These are phyloP conservation scores for Alca torda DNA, from an alignment of 2,797 vertebrate genomes.

Conservation along the genomic window DNA sequence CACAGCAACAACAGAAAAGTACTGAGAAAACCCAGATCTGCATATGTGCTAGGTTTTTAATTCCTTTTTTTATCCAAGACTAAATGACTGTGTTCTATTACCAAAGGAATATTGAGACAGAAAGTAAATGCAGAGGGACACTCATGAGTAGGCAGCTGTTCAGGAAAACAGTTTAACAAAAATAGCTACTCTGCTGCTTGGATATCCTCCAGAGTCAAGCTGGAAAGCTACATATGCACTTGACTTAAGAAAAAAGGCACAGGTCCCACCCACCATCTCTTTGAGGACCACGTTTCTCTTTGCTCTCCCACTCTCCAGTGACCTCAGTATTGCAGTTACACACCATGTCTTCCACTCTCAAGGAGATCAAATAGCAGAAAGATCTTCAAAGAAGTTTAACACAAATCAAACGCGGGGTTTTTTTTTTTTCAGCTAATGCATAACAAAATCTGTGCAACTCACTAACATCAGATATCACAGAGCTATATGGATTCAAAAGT, in stretches of 20 bases:
- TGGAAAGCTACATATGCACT: background rate
- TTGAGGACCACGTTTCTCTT: background rate
- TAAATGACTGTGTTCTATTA: slow-evolving; percentile 16
- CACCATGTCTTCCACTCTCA: background rate
- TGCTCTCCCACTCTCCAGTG: background rate
- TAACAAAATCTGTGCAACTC: background rate
- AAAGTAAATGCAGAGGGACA: slow-evolving; percentile 23
- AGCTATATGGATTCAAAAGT: background rate
- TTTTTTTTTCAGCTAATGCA: background rate
- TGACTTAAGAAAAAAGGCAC: background rate
- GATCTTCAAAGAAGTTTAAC: background rate
- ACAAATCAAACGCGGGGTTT: background rate
- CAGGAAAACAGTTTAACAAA: slow-evolving; percentile 37
- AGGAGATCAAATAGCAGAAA: background rate
- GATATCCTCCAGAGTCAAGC: background rate
- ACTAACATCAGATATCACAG: background rate
- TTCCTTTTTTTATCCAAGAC: background rate
- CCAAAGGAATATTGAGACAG: slow-evolving; percentile 21
- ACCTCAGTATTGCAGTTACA: background rate
- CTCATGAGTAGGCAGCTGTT: slow-evolving; percentile 46
- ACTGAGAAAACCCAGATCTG: background rate
- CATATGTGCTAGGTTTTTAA: background rate
- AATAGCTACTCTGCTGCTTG: slow-evolving; percentile 27
- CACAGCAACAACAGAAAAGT: background rate
- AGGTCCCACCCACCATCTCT: background rate